Base-by-base conservation (phyloP, 2,113 vertebrate genomes). In the Cyanoderma ruficeps region DNA sequence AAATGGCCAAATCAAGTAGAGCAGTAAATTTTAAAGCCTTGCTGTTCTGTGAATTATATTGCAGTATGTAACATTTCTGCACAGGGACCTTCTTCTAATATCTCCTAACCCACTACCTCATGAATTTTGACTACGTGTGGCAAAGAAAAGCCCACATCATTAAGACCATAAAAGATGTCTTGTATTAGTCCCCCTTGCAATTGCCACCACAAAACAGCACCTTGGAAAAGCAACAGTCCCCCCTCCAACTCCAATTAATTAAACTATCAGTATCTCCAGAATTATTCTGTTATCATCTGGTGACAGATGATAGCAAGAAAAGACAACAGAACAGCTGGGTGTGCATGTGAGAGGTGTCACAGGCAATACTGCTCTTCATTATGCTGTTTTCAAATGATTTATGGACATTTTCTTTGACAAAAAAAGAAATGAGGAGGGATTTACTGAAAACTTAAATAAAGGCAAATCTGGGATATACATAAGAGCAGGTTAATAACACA, bases 201-300 rank as follows among this genome's bases (percentile, higher is more conserved):
- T 44, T 92, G 77, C 64, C 81, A 84, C 39, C 39, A 64, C 57
- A 86, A 83, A 92, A 27, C 17, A 77, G 50, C 24, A 71, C 71
- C 60, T 61, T 59, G 70, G 68, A 57, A 93, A 64, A 71, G 41
- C 44, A 95, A 91, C 18, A 67, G 67, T 4, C 2, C 2, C 6
- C 27, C 11, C 31, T 35, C 44, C 87, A 19, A 7, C 10, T 61
- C 65, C 49, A 96, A 86, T 93, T 96, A 93, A 95, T 92, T 93
- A 93, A 97, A 83, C 16, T 90, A 63, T 39, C 59, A 44, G 30
- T 59, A 96, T n/a, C 49, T 89, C 37, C 64, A 84, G 80, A 87
- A 76, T 67, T 95, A 90, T 81, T 97, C 71, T 42, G 25, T 86
- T 96, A 93, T 94, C 89, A 79, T 95, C 78, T 94, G 81, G 50